Percentiles rank a stretch among this genome's conserved stretches.
Conservation (phyloP, 2,113 vertebrate genomes). For the Paracanthobrama guichenoti region DNA sequence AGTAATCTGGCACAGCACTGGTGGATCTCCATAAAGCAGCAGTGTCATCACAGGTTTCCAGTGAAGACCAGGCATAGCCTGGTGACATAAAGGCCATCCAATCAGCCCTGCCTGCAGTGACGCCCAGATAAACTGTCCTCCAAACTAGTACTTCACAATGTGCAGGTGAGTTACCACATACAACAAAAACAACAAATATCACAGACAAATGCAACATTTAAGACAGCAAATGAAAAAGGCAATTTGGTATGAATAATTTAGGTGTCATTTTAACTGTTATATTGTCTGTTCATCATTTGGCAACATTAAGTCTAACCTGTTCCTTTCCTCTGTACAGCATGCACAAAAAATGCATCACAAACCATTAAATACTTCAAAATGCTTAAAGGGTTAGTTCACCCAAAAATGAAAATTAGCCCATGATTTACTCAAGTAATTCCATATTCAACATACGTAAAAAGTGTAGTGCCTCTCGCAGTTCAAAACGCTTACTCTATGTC, state of each 20-base stretch:
- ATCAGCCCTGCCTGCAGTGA: constrained; percentile 46
- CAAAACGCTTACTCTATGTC: too few species aligned
- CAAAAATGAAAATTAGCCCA: too few species aligned
- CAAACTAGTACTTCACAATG: not conserved
- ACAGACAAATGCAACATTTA: not conserved
- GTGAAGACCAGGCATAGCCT: constrained; percentile 31
- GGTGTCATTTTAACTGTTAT: not conserved
- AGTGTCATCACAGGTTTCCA: constrained; percentile 35
- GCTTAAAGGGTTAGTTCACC: too few species aligned
- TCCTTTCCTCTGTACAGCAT: not conserved
- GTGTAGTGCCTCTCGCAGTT: too few species aligned
- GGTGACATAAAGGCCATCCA: constrained; percentile 34
- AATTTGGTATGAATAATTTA: not conserved
- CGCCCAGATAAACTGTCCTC: not conserved
- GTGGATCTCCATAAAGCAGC: constrained; percentile 54
- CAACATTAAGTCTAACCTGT: not conserved
- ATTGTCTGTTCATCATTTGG: not conserved
- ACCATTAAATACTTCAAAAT: not conserved
- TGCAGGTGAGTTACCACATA: not conserved
- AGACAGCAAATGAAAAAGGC: not conserved
- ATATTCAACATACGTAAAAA: too few species aligned
- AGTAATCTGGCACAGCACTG: constrained; percentile 57
- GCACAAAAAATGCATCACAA: not conserved
- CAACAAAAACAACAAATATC: not conserved
- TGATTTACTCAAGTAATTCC: too few species aligned